Conservation (phyloP, 2,113 vertebrate genomes). For the Brienomyrus brachyistius region DNA sequence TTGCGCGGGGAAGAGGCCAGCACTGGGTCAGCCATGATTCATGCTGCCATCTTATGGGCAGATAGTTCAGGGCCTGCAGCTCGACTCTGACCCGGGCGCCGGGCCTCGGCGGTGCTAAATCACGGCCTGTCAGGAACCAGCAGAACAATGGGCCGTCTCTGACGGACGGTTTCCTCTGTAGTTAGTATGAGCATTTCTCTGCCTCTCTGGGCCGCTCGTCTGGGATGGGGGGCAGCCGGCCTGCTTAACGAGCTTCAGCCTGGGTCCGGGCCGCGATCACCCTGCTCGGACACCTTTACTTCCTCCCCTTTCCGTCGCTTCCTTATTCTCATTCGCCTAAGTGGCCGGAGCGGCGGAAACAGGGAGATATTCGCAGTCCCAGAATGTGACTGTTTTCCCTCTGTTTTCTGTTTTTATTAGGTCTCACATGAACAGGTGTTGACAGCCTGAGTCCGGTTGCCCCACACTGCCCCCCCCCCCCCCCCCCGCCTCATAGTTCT, state of each 20-base stretch:
- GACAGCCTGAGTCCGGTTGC: background rate
- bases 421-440: background rate
- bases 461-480: background rate
- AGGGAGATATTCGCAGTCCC: background rate
- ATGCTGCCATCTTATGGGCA: conserved; percentile 43
- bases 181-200: conserved; percentile 52
- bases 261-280: background rate
- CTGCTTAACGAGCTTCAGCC: conserved; percentile 22
- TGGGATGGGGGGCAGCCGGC: conserved; percentile 46
- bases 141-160: conserved; percentile 67
- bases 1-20: conserved; percentile 42
- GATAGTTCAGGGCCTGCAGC: conserved; percentile 53
- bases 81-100: conserved; percentile 55
- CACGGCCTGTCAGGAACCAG: conserved; percentile 63
- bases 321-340: background rate
- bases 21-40: conserved; percentile 43
- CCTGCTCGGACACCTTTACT: background rate
- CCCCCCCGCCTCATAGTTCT: background rate
- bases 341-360: background rate
- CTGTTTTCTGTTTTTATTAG: conserved; percentile 27
- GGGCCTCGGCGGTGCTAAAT: conserved; percentile 65
- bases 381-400: background rate
- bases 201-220: conserved; percentile 43
- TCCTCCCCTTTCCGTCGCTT: background rate
- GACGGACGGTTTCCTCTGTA: conserved; percentile 61